A percentile compares a stretch with the other conserved stretches of the same genome.
Conservation (phyloP, 2,888 invertebrate genomes). For the Dendrolimus houi region DNA sequence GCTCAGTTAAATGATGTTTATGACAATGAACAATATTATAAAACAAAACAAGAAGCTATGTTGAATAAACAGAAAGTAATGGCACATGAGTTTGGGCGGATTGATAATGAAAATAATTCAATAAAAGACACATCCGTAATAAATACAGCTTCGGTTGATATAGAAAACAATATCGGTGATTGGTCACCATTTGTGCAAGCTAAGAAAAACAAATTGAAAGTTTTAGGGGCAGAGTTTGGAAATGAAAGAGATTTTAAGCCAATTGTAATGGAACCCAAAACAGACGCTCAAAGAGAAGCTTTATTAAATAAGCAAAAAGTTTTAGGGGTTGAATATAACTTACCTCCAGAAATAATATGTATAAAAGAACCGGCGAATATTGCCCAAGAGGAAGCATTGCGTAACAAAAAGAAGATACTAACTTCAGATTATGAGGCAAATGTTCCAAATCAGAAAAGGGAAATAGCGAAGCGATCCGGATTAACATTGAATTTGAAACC, state of each 20-base stretch:
- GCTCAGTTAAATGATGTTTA: slow-evolving; percentile 32
- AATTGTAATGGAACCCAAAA: slow-evolving; percentile 30
- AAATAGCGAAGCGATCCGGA: slow-evolving; percentile 35
- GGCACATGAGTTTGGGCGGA: slow-evolving; percentile 60
- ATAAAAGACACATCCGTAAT: slow-evolving; percentile 22
- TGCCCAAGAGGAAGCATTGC: slow-evolving; percentile 55
- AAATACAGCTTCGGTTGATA: slow-evolving; percentile 30
- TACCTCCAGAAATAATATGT: slow-evolving; percentile 30
- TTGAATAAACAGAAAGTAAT: slow-evolving; percentile 71
- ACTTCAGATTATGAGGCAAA: slow-evolving; percentile 32
- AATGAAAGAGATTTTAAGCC: slow-evolving; percentile 16
- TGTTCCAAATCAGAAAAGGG: slow-evolving; percentile 21
- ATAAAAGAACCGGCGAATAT: slow-evolving; percentile 43
- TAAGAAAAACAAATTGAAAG: slow-evolving; percentile 49
- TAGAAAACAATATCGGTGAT: slow-evolving; percentile 43
- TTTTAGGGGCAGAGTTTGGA: slow-evolving; percentile 43
- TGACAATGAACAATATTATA: slow-evolving; percentile 46
- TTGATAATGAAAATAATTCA: slow-evolving; percentile 44
- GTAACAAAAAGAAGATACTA: slow-evolving; percentile 41
- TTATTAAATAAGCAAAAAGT: slow-evolving; percentile 78
- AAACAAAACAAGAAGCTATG: slow-evolving; percentile 57
- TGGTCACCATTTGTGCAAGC: slow-evolving; percentile 44
- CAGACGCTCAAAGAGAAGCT: slow-evolving; percentile 75
- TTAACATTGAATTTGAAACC: slow-evolving; percentile 62
- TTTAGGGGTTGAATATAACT: slow-evolving; percentile 77